A percentile compares a stretch with the other conserved stretches of the same genome.
phyloP scores from a whole-genome alignment of 2,888 invertebrate genomes.

The Drosophila picticornis region DNA sequence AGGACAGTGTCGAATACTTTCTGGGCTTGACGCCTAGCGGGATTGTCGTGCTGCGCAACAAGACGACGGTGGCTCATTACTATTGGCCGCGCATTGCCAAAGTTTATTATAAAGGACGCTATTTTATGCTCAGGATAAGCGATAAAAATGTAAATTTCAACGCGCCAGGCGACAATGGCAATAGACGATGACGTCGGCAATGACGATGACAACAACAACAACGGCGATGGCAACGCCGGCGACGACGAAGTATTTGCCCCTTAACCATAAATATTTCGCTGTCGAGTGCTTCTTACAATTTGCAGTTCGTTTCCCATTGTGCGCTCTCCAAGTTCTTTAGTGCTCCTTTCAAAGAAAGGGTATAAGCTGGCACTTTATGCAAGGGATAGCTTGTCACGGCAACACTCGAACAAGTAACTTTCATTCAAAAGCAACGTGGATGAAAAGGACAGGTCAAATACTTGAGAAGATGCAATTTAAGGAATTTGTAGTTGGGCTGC shows the following conservation, averaged over 20 bases:
- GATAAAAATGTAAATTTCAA: conserved; percentile 95
- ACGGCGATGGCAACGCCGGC: conserved; percentile 2
- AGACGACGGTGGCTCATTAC: conserved; percentile 98
- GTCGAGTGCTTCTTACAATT: conserved; percentile 76
- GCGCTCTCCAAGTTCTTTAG: conserved; percentile 47
- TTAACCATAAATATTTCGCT: conserved; percentile 65
- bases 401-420: neutral
- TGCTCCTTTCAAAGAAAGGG: conserved; percentile 46
- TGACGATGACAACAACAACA: conserved; percentile 21
- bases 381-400: neutral
- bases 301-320: conserved; percentile 74
- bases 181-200: conserved; percentile 38
- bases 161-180: conserved; percentile 55
- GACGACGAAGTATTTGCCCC: conserved; percentile 41
- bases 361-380: conserved; percentile 21
- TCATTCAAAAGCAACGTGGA: neutral
- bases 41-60: conserved; percentile 96
- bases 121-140: conserved; percentile 97
- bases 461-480: neutral
- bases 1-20: conserved; percentile 98
- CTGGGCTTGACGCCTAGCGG: conserved; percentile 98
- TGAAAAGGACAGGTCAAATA: conserved; percentile 2
- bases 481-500: neutral
- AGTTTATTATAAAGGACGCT: conserved; percentile 97
- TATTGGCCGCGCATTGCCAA: conserved; percentile 99